Percentiles rank a stretch among this genome's conserved stretches.
Evolutionary conservation across 2,113 vertebrate species (phyloP).

Genomic region (Protobothrops mucrosquamatus): DNA sequence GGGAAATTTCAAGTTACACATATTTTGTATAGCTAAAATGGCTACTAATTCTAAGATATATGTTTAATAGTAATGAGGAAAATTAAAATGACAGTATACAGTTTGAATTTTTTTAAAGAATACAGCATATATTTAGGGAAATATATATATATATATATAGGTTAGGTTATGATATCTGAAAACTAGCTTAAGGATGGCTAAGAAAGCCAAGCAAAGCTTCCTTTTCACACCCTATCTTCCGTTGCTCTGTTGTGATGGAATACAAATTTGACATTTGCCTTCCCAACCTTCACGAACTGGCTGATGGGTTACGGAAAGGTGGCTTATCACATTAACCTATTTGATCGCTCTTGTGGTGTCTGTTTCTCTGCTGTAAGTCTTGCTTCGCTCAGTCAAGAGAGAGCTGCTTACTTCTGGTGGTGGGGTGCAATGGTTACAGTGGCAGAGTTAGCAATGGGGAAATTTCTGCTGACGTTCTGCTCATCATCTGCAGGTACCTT

Average conservation of each 20-base stretch:
- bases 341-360: neutral
- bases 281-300: neutral
- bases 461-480: neutral
- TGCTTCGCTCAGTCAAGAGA: neutral
- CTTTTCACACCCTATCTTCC: neutral
- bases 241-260: neutral
- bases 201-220: neutral
- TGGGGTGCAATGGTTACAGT: neutral
- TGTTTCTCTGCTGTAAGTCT: neutral
- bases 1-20: neutral
- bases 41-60: neutral
- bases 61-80: neutral
- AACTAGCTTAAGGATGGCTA: constrained; percentile 24
- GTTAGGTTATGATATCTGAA: constrained; percentile 53
- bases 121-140: neutral
- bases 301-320: neutral
- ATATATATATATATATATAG: neutral
- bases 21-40: neutral
- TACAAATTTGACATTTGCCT: neutral
- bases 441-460: neutral
- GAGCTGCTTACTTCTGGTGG: neutral
- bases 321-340: neutral
- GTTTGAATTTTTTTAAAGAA: neutral
- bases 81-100: neutral
- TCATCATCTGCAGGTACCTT: neutral